Percentiles rank a stretch among this genome's conserved stretches.
Evolutionary conservation across 2,113 vertebrate genomes (phyloP).

Genomic region (Jacana jacana): DNA sequence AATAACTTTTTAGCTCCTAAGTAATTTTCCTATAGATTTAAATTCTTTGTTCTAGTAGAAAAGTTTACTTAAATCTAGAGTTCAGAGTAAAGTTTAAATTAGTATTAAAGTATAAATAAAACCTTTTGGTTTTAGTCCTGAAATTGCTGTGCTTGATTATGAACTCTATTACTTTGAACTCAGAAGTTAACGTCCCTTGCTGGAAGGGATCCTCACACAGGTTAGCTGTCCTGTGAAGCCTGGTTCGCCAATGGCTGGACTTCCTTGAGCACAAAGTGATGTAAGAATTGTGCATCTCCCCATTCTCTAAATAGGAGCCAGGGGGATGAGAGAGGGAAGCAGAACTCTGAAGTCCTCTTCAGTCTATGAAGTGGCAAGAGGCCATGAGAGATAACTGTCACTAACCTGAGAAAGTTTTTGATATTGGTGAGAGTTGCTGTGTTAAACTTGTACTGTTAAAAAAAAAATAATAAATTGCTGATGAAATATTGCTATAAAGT

Average conservation of each 20-base stretch:
- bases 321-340: not conserved
- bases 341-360: too few species aligned
- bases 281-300: not conserved
- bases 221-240: not conserved
- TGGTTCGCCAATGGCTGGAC: not conserved
- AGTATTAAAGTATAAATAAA: not conserved
- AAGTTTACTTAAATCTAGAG: not conserved
- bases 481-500: not conserved
- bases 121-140: not conserved
- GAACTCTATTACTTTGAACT: not conserved
- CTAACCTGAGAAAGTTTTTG: not conserved
- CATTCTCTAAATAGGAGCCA: not conserved
- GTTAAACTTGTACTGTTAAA: not conserved
- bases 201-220: not conserved
- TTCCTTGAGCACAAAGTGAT: not conserved
- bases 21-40: not conserved
- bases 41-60: not conserved
- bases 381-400: not conserved
- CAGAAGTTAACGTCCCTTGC: not conserved
- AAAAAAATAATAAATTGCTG: not conserved
- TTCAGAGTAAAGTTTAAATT: not conserved
- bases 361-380: too few species aligned
- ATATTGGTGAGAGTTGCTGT: not conserved
- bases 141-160: not conserved
- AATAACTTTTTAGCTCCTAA: not conserved